Conservation (phyloP, 2,888 invertebrate species). For the Sarcophaga caerulescens region DNA sequence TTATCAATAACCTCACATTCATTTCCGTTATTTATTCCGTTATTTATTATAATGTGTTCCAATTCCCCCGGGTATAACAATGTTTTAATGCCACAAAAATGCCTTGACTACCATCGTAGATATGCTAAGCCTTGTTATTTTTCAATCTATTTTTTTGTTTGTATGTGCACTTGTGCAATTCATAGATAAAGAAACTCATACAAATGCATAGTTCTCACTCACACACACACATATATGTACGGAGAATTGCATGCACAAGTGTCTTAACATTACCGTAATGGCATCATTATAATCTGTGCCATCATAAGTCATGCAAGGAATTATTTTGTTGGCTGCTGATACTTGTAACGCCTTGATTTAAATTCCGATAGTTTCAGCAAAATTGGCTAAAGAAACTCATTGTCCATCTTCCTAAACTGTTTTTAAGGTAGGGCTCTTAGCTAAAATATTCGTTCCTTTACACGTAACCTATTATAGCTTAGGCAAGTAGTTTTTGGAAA, state of each 20-base stretch:
- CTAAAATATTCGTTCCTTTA: no score
- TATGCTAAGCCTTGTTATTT: conserved; percentile 72
- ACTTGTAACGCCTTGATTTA: no score
- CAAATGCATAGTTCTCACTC: background rate
- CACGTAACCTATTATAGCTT: no score
- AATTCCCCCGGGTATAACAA: conserved; percentile 43
- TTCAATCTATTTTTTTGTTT: conserved; percentile 33
- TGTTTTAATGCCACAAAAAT: conserved; percentile 45
- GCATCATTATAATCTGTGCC: background rate
- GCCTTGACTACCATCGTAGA: conserved; percentile 59
- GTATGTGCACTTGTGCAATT: conserved; percentile 15
- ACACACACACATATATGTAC: background rate
- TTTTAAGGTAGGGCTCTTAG: no score
- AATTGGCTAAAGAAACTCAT: no score
- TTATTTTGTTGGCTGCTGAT: conserved; percentile 7
- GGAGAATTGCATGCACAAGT: background rate
- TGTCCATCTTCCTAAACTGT: no score
- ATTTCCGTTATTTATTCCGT: conserved; percentile 34
- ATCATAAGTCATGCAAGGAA: conserved; percentile 30
- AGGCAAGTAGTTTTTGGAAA: no score
- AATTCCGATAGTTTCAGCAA: no score
- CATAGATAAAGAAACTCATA: conserved; percentile 17
- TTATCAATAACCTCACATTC: conserved; percentile 53
- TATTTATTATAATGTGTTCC: conserved; percentile 40
- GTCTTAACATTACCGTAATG: conserved; percentile 18